Percentiles rank a stretch among this genome's conserved stretches.
Evolutionary conservation across 2,888 invertebrate species (phyloP).

Genomic region (Cheilosia pagana): DNA sequence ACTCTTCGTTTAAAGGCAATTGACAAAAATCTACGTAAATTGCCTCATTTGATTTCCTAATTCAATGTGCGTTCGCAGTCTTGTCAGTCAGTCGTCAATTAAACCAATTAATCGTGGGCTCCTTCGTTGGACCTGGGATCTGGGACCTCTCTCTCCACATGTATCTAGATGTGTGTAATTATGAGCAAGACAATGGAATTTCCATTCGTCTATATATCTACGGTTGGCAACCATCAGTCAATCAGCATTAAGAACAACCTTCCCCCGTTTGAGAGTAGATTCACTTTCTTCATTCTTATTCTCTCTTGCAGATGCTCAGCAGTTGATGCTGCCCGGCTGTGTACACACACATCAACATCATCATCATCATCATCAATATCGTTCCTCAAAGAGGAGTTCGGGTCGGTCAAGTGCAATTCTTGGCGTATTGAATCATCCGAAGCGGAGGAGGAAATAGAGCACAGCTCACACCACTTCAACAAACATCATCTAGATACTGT

Average conservation of each 20-base stretch:
- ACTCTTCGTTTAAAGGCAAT: slow-evolving; percentile 42
- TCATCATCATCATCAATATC: slow-evolving; percentile 70
- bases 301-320: slow-evolving; percentile 69
- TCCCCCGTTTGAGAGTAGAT: not conserved
- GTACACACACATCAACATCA: slow-evolving; percentile 60
- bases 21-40: slow-evolving; percentile 71
- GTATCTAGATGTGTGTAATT: slow-evolving; percentile 34
- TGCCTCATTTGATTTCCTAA: slow-evolving; percentile 68
- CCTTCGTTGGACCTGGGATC: not conserved
- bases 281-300: slow-evolving; percentile 41
- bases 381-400: slow-evolving; percentile 65
- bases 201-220: slow-evolving; percentile 24
- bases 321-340: slow-evolving; percentile 73
- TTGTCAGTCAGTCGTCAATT: slow-evolving; percentile 71
- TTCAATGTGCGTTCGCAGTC: slow-evolving; percentile 62
- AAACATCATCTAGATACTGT: slow-evolving; percentile 37
- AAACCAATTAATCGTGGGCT: slow-evolving; percentile 65
- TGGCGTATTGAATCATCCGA: slow-evolving; percentile 65
- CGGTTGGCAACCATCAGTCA: slow-evolving; percentile 54
- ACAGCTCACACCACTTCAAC: slow-evolving; percentile 23
- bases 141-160: slow-evolving; percentile 9
- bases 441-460: slow-evolving; percentile 54
- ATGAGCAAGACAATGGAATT: slow-evolving; percentile 57
- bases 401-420: slow-evolving; percentile 74
- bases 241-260: slow-evolving; percentile 61